phyloP scores from a whole-genome alignment of 2,797 vertebrate species.

The Melanotaenia pygmaea region DNA sequence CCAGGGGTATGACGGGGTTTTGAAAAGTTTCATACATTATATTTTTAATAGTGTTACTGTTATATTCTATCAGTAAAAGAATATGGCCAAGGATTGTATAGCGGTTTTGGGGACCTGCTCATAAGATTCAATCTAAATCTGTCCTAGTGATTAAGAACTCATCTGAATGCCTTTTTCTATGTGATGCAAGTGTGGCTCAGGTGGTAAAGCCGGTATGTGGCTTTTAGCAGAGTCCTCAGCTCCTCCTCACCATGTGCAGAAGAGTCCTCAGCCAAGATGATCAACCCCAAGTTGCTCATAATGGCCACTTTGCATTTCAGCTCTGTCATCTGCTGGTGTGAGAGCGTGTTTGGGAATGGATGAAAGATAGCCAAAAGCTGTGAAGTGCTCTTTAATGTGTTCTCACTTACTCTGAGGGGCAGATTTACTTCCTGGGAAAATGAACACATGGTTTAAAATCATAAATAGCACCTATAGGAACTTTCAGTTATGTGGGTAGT shows the following conservation, averaged over 20 bases:
- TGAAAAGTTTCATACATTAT: background rate
- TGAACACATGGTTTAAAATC: background rate
- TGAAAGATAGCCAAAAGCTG: conserved; percentile 3
- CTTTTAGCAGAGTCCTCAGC: background rate
- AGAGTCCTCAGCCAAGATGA: conserved; percentile 6
- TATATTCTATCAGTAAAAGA: background rate
- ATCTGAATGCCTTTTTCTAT: background rate
- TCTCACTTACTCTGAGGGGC: background rate
- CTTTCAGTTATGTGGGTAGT: background rate
- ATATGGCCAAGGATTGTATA: background rate
- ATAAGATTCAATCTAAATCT: background rate
- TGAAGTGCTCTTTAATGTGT: conserved; percentile 2
- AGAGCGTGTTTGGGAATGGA: background rate
- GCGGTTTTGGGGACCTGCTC: background rate
- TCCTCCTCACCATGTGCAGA: background rate
- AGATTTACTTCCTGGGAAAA: background rate
- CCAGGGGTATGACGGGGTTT: conserved; percentile 11
- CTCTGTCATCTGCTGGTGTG: background rate
- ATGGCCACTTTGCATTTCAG: conserved; percentile 3
- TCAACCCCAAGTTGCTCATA: conserved; percentile 1
- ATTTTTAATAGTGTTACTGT: background rate
- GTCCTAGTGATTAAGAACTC: background rate
- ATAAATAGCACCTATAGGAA: background rate
- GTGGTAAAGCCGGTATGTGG: background rate
- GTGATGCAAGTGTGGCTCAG: conserved; percentile 3